Base-by-base conservation (phyloP, 2,797 vertebrate species). In the Borostomias antarcticus region DNA sequence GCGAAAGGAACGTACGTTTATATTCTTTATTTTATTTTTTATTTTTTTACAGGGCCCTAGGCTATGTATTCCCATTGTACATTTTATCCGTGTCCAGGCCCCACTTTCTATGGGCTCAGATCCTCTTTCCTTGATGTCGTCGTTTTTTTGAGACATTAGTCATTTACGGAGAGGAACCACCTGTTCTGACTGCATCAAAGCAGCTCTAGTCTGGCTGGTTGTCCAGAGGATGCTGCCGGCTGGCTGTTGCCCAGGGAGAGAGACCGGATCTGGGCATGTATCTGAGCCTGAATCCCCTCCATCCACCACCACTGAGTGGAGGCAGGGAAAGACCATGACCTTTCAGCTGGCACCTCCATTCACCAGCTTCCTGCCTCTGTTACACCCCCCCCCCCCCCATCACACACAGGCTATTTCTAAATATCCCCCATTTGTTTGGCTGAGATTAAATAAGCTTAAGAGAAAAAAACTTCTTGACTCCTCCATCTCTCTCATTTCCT, bases 351-450 rank as follows among this genome's bases (percentile, higher is more conserved):
- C 80, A 72, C 69, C 77, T 75, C 72, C 64, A 75, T 87, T 79
- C 73, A 76, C 62, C 30, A 4, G 78, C 82, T 85, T 89, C 86
- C 88, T 88, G 82, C 75, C 63, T 61, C 69, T 69, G 50, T 63
- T n/a, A 25, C 2, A 11, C 68, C 69, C 69, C 59, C n/a, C n/a
- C n/a, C n/a, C n/a, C n/a, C n/a, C n/a, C n/a, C n/a, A n/a, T 83
- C 75, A 86, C 74, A 63, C n/a, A 0, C 26, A 2, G 0, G 71
- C 70, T 89, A 84, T 85, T 87, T 87, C 81, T 84, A 81, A 83
- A 79, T 61, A 80, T 74, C 83, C 21, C 76, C 74, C 79, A 73
- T 85, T 88, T 84, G 75, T 81, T 78, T 84, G 88, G 81, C 79
- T 82, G 77, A 66, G 65, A 66, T 66, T 40, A 57, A 58, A 53